These are phyloP conservation scores for Drosophila histrio DNA, from an alignment of 2,888 invertebrate species.

Conservation along the genomic window DNA sequence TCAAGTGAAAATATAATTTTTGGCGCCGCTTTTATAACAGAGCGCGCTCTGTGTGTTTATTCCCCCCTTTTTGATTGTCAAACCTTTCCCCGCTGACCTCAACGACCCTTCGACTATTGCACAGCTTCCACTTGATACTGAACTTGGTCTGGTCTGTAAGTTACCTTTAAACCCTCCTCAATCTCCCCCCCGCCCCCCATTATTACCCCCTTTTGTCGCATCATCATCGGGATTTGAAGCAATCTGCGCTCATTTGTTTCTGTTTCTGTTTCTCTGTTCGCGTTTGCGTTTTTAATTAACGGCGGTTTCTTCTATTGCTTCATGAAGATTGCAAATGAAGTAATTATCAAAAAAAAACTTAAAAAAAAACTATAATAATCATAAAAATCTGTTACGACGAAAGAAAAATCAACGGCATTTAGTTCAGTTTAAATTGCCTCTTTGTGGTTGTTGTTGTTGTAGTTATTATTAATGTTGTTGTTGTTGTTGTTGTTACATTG, in stretches of 20 bases:
- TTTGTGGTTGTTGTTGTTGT: neutral
- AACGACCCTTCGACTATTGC: neutral
- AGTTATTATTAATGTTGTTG: neutral
- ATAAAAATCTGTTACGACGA: slow-evolving; percentile 46
- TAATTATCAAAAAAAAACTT: slow-evolving; percentile 60
- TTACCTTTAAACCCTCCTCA: neutral
- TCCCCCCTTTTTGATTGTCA: neutral
- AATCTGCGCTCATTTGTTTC: slow-evolving; percentile 52
- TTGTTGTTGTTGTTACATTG: slow-evolving; percentile 32
- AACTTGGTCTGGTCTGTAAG: neutral
- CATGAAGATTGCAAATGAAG: slow-evolving; percentile 77
- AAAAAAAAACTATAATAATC: slow-evolving; percentile 17
- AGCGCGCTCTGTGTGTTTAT: neutral
- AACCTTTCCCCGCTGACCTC: neutral
- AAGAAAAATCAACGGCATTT: slow-evolving; percentile 60
- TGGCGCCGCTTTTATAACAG: slow-evolving; percentile 68
- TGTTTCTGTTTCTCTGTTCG: slow-evolving; percentile 26
- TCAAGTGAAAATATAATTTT: slow-evolving; percentile 70
- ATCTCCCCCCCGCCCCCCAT: neutral
- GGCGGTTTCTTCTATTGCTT: slow-evolving; percentile 71
- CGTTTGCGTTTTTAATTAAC: slow-evolving; percentile 80
- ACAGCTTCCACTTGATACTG: neutral
- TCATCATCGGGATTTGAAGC: slow-evolving; percentile 30
- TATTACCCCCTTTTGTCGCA: too few relatives aligned
- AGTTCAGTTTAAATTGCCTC: slow-evolving; percentile 31